phyloP scores from a whole-genome alignment of 1,140 invertebrate genomes.

The Tetragnatha versicolor region DNA sequence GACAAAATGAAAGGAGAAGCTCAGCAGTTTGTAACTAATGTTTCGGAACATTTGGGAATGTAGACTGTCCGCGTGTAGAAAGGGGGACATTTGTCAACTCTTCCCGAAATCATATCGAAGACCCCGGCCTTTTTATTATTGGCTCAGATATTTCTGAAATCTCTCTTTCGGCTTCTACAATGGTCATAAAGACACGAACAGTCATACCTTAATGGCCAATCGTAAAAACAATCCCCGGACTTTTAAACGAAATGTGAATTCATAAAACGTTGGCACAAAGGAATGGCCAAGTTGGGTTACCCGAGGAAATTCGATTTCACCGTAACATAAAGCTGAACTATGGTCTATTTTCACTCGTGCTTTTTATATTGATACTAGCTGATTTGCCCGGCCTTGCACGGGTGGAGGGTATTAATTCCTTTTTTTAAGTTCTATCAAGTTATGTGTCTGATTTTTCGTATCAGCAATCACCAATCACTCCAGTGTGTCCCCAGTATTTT shows the following conservation, averaged over 20 bases:
- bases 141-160: slow-evolving; percentile 9
- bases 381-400: no score
- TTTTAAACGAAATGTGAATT: background rate
- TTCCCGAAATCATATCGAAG: background rate
- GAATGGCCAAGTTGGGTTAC: background rate
- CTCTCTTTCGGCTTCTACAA: background rate
- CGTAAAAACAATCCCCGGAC: slow-evolving; percentile 19
- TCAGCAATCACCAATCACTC: no score
- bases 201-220: slow-evolving; percentile 14
- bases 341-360: no score
- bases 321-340: no score
- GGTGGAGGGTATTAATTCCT: no score
- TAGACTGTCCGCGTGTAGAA: background rate
- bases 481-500: no score
- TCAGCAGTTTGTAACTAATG: slow-evolving; percentile 33
- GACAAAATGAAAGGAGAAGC: background rate
- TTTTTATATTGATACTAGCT: no score
- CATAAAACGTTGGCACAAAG: background rate
- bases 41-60: slow-evolving; percentile 1
- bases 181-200: slow-evolving; percentile 29
- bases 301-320: background rate
- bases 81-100: slow-evolving; percentile 5
- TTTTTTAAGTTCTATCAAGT: no score
- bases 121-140: slow-evolving; percentile 9
- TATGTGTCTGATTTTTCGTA: no score